Conservation (phyloP, 2,113 vertebrate species). For the Actenoides hombroni region DNA sequence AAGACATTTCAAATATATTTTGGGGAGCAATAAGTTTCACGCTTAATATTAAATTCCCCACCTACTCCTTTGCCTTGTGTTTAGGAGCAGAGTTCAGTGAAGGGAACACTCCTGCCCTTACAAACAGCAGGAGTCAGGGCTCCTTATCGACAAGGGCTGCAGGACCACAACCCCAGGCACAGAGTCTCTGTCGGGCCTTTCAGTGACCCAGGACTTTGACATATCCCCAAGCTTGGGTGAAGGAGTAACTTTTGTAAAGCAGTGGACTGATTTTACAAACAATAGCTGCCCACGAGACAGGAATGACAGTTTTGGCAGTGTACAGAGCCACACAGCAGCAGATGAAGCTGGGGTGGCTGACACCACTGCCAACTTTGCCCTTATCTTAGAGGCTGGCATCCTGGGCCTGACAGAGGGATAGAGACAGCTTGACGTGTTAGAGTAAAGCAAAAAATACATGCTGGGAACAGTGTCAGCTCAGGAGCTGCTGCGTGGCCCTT, state of each 20-base stretch:
- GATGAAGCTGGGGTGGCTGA: background rate
- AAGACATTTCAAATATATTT: background rate
- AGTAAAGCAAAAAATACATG: background rate
- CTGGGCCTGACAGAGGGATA: background rate
- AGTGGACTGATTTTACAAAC: background rate
- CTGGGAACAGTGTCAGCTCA: background rate
- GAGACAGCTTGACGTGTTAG: background rate
- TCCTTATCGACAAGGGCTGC: background rate
- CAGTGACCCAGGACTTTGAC: background rate
- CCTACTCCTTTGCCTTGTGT: background rate
- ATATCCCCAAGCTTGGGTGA: background rate
- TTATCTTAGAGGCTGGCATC: background rate
- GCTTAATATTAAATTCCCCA: background rate
- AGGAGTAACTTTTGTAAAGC: background rate
- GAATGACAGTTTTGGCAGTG: background rate
- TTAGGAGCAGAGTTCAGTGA: background rate
- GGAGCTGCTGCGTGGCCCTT: background rate
- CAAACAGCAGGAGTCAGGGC: fast-evolving
- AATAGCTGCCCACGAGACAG: background rate
- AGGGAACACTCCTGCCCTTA: background rate
- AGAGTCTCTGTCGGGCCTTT: background rate
- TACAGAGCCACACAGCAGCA: background rate
- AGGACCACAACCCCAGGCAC: background rate
- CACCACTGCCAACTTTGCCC: background rate
- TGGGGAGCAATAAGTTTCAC: background rate